Conservation (phyloP, 2,888 invertebrate species). For the Phyllotreta striolata region DNA sequence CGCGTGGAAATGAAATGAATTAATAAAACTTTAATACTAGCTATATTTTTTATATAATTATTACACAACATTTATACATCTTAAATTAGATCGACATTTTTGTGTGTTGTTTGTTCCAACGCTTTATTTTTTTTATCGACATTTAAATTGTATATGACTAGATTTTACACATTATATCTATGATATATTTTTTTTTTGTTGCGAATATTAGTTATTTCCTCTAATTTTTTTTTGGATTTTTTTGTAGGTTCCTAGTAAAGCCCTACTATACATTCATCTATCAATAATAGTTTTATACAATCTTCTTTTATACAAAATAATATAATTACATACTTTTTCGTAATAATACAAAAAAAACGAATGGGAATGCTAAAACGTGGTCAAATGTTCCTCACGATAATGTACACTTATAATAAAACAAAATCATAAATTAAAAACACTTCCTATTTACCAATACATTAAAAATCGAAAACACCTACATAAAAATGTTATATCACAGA, state of each 20-base stretch:
- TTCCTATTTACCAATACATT: conserved; percentile 29
- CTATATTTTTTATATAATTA: conserved; percentile 59
- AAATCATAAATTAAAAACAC: conserved; percentile 19
- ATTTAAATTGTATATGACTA: conserved; percentile 54
- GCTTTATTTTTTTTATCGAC: conserved; percentile 44
- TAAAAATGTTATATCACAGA: conserved; percentile 58
- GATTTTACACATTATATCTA: conserved; percentile 49
- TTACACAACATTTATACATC: conserved; percentile 61
- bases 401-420: too few species aligned
- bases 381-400: too few species aligned
- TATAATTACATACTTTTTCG: conserved; percentile 22
- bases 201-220: conserved; percentile 39
- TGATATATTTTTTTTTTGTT: conserved; percentile 49
- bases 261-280: conserved; percentile 47
- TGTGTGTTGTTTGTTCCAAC: conserved; percentile 40
- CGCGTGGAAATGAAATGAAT: conserved; percentile 22
- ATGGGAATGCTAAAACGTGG: neutral
- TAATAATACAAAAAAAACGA: conserved; percentile 23
- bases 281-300: conserved; percentile 45
- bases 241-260: conserved; percentile 40
- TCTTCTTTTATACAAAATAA: conserved; percentile 47
- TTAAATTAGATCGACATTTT: conserved; percentile 50
- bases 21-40: conserved; percentile 41
- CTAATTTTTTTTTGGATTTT: conserved; percentile 42
- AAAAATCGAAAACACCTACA: conserved; percentile 49